Conservation (phyloP, 2,888 invertebrate genomes). For the Ichneumon xanthorius region DNA sequence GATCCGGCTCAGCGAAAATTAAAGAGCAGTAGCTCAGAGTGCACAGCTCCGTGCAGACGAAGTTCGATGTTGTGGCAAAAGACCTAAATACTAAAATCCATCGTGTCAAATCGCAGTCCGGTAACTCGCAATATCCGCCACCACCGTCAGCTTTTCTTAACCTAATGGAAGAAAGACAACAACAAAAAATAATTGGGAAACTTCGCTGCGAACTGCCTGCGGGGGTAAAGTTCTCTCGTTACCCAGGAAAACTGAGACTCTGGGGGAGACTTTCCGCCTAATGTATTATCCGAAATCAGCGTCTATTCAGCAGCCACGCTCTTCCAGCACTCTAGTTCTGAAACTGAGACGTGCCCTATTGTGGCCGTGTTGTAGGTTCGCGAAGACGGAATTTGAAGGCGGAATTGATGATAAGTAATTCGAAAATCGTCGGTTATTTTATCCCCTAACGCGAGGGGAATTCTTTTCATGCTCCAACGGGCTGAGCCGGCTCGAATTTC, state of each 20-base stretch:
- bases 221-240: slow-evolving; percentile 9
- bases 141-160: background rate
- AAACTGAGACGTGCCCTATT: background rate
- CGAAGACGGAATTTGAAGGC: background rate
- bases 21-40: background rate
- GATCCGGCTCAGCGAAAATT: background rate
- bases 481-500: background rate
- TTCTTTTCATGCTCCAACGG: background rate
- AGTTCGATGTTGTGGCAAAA: background rate
- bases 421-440: background rate
- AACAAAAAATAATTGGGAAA: slow-evolving; percentile 48
- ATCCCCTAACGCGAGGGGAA: background rate
- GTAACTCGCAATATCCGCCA: background rate
- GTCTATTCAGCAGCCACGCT: background rate
- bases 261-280: slow-evolving; percentile 3
- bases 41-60: background rate
- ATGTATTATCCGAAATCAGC: slow-evolving; percentile 29
- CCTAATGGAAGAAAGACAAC: background rate
- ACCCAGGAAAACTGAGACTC: background rate
- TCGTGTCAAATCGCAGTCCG: background rate
- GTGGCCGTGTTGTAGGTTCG: background rate
- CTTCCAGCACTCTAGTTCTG: background rate
- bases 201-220: background rate
- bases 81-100: background rate
- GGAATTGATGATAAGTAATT: background rate